Conservation (phyloP, 2,888 invertebrate genomes). For the Leucania comma region DNA sequence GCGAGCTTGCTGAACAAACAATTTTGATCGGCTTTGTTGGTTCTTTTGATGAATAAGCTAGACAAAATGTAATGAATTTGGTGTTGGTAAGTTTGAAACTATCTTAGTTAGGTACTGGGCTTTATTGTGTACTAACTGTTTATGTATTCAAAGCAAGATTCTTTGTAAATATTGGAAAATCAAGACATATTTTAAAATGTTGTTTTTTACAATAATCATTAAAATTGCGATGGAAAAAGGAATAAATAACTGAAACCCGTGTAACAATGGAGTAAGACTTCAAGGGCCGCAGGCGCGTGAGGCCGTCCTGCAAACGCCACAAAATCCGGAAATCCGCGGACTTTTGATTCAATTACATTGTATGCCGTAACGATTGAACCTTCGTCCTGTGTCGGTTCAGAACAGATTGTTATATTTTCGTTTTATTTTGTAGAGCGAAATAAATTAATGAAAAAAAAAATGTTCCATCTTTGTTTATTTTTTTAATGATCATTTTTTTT, state of each 20-base stretch:
- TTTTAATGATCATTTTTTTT: too few relatives aligned
- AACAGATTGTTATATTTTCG: slow-evolving; percentile 12
- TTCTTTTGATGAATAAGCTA: slow-evolving; percentile 20
- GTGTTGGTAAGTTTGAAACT: neutral
- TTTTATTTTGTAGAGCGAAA: neutral
- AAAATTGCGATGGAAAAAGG: neutral
- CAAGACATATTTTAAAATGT: neutral
- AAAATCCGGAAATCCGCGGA: slow-evolving; percentile 54
- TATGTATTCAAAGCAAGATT: neutral
- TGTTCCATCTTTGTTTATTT: neutral
- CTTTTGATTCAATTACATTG: slow-evolving; percentile 70
- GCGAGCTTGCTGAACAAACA: slow-evolving; percentile 30
- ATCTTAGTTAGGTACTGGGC: neutral
- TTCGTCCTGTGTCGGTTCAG: slow-evolving; percentile 10
- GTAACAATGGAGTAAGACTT: slow-evolving; percentile 36
- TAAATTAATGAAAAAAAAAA: neutral
- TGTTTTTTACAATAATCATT: neutral
- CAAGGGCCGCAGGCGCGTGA: slow-evolving; percentile 11
- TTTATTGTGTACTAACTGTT: neutral
- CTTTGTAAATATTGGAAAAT: neutral
- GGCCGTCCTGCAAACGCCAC: slow-evolving; percentile 18
- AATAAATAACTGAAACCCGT: slow-evolving; percentile 17
- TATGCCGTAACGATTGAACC: slow-evolving; percentile 48
- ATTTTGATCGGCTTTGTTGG: slow-evolving; percentile 23
- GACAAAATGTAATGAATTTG: neutral